These are phyloP conservation scores for Axea sp. DNA, from an alignment of 2,888 invertebrate species.

Conservation along the genomic window DNA sequence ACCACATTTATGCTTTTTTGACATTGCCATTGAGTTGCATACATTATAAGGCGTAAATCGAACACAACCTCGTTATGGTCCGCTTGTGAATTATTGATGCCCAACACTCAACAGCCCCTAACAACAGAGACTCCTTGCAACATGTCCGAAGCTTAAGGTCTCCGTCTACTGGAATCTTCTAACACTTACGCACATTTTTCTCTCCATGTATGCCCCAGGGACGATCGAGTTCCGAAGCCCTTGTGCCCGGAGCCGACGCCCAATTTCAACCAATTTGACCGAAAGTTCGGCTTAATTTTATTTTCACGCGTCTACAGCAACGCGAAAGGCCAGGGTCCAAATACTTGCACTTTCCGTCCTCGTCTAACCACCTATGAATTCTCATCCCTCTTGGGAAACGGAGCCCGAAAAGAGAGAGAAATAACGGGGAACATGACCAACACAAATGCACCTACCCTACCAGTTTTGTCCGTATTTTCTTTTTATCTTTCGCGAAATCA, in stretches of 20 bases:
- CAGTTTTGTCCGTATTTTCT: conserved; percentile 62
- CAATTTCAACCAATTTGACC: conserved; percentile 84
- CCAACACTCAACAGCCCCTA: conserved; percentile 72
- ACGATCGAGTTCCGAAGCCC: conserved; percentile 64
- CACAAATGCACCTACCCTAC: conserved; percentile 44
- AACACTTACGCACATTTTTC: conserved; percentile 59
- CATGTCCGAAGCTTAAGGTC: conserved; percentile 64
- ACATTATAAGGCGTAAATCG: conserved; percentile 58
- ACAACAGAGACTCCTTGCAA: conserved; percentile 60
- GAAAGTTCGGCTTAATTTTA: conserved; percentile 82
- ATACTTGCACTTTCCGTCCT: conserved; percentile 36
- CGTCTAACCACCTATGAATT: conserved; percentile 60
- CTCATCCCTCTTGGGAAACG: conserved; percentile 60
- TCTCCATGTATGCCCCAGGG: conserved; percentile 65
- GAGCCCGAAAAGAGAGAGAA: conserved; percentile 47
- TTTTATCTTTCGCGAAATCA: conserved; percentile 75
- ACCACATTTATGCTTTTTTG: conserved; percentile 37
- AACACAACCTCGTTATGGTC: conserved; percentile 77
- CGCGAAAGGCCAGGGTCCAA: conserved; percentile 60
- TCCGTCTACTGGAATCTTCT: conserved; percentile 40
- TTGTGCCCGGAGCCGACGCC: conserved; percentile 74
- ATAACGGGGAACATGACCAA: conserved; percentile 48
- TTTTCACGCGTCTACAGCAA: conserved; percentile 80
- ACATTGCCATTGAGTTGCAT: conserved; percentile 18
- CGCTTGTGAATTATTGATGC: conserved; percentile 79